Conservation (phyloP, 2,797 vertebrate genomes). For the Gallinago stenura region DNA sequence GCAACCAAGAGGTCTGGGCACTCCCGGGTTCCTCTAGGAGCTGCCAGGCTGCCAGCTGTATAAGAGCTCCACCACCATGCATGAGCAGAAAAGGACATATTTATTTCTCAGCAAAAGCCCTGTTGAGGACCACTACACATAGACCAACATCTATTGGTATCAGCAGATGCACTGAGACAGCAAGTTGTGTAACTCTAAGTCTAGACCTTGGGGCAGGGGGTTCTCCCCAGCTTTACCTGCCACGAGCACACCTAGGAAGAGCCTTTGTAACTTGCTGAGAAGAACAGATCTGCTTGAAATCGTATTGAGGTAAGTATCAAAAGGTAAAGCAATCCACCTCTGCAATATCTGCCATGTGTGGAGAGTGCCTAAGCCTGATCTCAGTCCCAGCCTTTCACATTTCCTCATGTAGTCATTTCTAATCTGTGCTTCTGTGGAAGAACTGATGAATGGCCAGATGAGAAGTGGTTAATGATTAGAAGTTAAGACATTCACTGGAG, state of each 20-base stretch:
- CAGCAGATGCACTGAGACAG: background rate
- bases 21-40: background rate
- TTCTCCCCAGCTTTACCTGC: background rate
- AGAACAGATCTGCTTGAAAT: background rate
- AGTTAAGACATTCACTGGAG: background rate
- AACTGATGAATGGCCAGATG: background rate
- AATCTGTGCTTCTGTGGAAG: background rate
- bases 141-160: background rate
- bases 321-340: background rate
- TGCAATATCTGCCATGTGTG: fast-evolving
- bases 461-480: background rate
- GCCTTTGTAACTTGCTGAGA: background rate
- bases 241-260: background rate
- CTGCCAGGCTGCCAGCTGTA: background rate
- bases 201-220: background rate
- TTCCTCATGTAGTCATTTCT: background rate
- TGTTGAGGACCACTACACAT: background rate
- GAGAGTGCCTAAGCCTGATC: background rate
- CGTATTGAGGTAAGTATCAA: background rate
- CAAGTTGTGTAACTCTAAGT: background rate
- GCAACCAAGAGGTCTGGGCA: background rate
- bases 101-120: background rate
- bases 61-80: fast-evolving
- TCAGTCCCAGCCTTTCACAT: background rate
- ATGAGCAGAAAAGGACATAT: background rate